Base-by-base conservation (phyloP, 2,888 invertebrate genomes). In the Tipula helvola region DNA sequence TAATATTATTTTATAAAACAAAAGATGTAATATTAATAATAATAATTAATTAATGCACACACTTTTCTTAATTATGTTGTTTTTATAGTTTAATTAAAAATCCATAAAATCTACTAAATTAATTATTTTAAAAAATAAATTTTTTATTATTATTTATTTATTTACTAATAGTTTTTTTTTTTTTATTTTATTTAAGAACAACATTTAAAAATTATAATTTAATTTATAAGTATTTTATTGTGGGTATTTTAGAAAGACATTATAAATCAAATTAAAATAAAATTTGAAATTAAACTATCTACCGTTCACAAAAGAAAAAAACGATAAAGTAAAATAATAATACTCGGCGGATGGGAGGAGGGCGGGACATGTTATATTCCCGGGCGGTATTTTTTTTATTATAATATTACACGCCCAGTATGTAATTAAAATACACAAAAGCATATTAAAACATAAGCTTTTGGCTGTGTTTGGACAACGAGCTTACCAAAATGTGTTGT, bases 401-500 rank as follows among this genome's bases (percentile, higher is more conserved):
- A 44, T 44, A 44, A 39, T 41, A 52, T 8, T n/a, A 52, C 5
- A n/a, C 52, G 12, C 28, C 71, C 71, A 10, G 71, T 28, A 28
- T 28, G 28, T 2, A 10, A 18, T 28, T 28, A 71, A 28, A 28
- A 28, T 71, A 71, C 71, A 71, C 71, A 71, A 71, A 71, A 71
- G 71, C 71, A 71, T 71, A 71, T 71, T 71, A 71, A 71, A 71
- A 71, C 71, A 71, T 71, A 71, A 71, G 71, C 71, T 71, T 71
- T 71, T 71, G 71, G 13, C 5, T 3, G 71, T 71, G 71, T 71
- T 12, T 71, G 28, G 71, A 28, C 28, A 71, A 28, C 71, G 28
- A 18, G 8, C 57, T 28, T 52, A 16, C 52, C 16, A 52, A n/a
- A 16, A 52, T 52, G 5, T 44, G 8, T 44, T 44, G 44, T 52